Base-by-base conservation (phyloP, 2,113 vertebrate genomes). In the Mastomys coucha region DNA sequence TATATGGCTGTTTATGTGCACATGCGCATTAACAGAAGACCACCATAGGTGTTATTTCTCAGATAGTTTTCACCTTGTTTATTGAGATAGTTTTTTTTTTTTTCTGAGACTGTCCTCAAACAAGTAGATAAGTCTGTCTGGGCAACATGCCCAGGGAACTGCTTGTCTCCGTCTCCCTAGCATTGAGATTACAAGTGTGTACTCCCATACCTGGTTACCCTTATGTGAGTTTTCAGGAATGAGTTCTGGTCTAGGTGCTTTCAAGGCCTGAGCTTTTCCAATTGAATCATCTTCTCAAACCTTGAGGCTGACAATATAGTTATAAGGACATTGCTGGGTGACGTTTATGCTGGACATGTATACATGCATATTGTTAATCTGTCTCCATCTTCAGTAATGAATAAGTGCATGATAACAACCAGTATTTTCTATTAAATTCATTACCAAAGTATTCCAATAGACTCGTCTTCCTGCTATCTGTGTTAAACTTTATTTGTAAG, bases 401-500 rank as follows among this genome's bases (percentile, higher is more conserved):
- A 28, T 82, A 85, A 89, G 13, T 92, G 7, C 58, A 39, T 77
- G 16, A 80, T 36, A 33, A 42, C 58, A 89, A 51, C 82, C 11
- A 0, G 8, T 88, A 63, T 42, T 86, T 96, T 72, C 80, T 77
- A 53, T 84, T 92, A 78, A 76, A 53, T 4, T 84, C 12, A 88
- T 82, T 31, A 69, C 33, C 49, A 42, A 31, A 70, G n/a, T 39
- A 13, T 69, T 65, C 22, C 5, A 53, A 8, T 14, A 56, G 13
- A 72, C 16, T 69, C 67, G 4, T 77, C 26, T 85, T 92, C 26
- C n/a, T 5, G 19, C 4, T 76, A 2, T 14, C 76, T 36, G 0
- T 56, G 11, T 72, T 91, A 76, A 93, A 56, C 6, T 88, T 93
- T 82, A 86, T 84, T 87, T 78, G 45, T 88, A 78, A 22, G 9